Evolutionary conservation across 2,888 invertebrate species (phyloP), one percentile per base, ranked within the genome.

Genomic region (Orchesellides sinensis): DNA sequence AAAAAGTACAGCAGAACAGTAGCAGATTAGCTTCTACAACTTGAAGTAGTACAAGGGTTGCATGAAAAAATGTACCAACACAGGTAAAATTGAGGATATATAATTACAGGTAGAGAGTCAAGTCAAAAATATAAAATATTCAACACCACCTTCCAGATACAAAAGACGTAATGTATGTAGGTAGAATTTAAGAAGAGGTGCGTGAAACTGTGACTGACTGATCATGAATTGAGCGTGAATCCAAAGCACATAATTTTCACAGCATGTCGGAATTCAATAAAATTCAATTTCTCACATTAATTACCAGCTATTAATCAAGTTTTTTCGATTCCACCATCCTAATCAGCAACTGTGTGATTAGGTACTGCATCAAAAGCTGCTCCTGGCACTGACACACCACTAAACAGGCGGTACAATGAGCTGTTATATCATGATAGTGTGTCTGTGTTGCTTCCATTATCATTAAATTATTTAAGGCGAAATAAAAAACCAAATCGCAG

Each of bases 191-290:
- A 8, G 40, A 40, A 40, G n/a, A n/a, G n/a, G n/a, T n/a, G n/a
- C 10, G 14, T 40, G n/a, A 14, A 10, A 40, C 40, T 40, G 40
- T 69, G 78, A 78, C 69, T 78, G 78, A 78, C 78, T 78, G 69
- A 78, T 78, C 78, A 69, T 78, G 78, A 78, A 69, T n/a, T 69
- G 40, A 61, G 69, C 78, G 78, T 78, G 78, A 78, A 78, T 78
- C 69, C n/a, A 69, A 47, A 61, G 49, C 61, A 35, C 69, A 69
- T 78, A 78, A 78, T 78, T 78, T 78, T 78, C 78, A 78, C 78
- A 78, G 78, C 78, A 69, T 78, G 78, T 69, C 35, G 69, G 78
- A 69, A 78, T 78, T 78, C 78, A 78, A 78, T 78, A 78, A 78
- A 78, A 78, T 78, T 78, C 78, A 78, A 78, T 78, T 78, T 78